Conservation (phyloP, 2,888 invertebrate genomes). For the Brassicogethes aeneus region DNA sequence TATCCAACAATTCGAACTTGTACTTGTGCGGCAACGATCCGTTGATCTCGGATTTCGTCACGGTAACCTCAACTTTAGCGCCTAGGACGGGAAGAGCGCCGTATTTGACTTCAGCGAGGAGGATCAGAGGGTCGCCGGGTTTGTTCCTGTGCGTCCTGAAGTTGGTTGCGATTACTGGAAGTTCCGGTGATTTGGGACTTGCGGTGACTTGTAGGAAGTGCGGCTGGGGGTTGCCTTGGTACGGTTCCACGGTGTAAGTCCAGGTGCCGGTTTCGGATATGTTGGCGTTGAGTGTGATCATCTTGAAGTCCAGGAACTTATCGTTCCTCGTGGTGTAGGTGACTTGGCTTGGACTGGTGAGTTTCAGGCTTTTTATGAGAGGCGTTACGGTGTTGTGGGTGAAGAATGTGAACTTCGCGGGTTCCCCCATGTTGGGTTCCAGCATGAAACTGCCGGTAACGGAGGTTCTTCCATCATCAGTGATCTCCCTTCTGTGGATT, state of each 20-base stretch:
- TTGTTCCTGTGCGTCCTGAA: conserved; percentile 41
- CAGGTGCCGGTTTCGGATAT: conserved; percentile 51
- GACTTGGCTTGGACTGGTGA: conserved; percentile 45
- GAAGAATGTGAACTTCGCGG: conserved; percentile 45
- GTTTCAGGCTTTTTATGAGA: conserved; percentile 42
- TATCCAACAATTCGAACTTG: conserved; percentile 46
- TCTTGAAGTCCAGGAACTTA: conserved; percentile 42
- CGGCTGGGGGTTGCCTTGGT: conserved; percentile 49
- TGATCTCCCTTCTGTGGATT: conserved; percentile 45
- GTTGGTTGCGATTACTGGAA: conserved; percentile 40
- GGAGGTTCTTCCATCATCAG: conserved; percentile 42
- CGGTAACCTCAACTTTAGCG: conserved; percentile 47
- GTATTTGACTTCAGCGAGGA: conserved; percentile 47
- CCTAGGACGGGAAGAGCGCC: conserved; percentile 48
- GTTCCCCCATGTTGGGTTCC: conserved; percentile 45
- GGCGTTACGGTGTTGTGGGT: conserved; percentile 46
- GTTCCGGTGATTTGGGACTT: conserved; percentile 40
- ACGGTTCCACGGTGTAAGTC: conserved; percentile 50
- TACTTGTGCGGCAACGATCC: conserved; percentile 33
- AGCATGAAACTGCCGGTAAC: conserved; percentile 48
- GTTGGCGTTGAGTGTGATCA: conserved; percentile 43
- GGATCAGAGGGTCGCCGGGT: conserved; percentile 40
- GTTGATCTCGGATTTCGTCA: conserved; percentile 36
- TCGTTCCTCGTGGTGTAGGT: conserved; percentile 43
- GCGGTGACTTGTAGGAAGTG: conserved; percentile 54